Conservation (phyloP, 2,113 vertebrate genomes). For the Anhinga rufa region DNA sequence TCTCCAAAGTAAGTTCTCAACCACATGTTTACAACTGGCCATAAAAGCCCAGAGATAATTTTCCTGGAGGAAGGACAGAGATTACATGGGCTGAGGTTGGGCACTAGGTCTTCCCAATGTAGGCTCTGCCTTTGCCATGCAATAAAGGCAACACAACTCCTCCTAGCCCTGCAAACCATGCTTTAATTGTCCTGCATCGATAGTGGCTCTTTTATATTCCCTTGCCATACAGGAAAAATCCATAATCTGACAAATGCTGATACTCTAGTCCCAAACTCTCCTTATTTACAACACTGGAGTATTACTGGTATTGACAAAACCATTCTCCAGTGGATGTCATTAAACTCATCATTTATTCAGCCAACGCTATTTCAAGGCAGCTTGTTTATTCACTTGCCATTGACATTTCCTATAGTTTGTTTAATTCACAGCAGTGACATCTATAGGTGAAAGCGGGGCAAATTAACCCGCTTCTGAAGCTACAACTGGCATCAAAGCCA, state of each 20-base stretch:
- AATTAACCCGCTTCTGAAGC: background rate
- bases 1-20: background rate
- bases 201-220: background rate
- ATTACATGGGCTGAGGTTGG: accelerated
- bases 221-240: background rate
- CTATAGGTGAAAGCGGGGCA: background rate
- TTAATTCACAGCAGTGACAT: background rate
- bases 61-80: background rate
- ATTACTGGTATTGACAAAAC: background rate
- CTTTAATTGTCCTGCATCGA: background rate
- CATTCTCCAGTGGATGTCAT: background rate
- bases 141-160: accelerated
- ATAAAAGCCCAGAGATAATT: background rate
- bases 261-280: background rate
- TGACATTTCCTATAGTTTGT: background rate
- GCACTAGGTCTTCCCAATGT: accelerated
- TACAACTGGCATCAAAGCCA: background rate
- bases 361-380: background rate
- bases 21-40: background rate
- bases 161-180: background rate
- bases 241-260: background rate
- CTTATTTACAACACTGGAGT: background rate
- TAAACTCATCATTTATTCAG: background rate
- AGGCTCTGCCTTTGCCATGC: background rate
- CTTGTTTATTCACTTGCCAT: background rate